Percentiles rank a stretch among this genome's conserved stretches.
These are phyloP conservation scores for Mnemiopsis leidyi DNA, from an alignment of 37 sponge, comb jelly and placozoan species.

Conservation along the genomic window DNA sequence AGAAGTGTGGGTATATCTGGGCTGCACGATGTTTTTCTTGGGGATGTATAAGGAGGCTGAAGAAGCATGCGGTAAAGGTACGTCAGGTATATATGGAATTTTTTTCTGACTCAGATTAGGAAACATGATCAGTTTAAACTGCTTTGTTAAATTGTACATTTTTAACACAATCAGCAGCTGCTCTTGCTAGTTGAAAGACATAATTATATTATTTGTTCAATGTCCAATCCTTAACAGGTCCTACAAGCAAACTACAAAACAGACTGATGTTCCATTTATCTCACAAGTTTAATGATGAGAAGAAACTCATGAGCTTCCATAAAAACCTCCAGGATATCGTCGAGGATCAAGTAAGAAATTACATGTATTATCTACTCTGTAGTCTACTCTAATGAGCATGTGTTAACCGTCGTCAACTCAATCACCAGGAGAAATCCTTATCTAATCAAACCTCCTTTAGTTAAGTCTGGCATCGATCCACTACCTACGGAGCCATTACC, in stretches of 20 bases:
- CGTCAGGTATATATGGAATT: background rate
- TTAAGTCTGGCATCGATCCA: conserved; percentile 98
- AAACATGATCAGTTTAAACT: background rate
- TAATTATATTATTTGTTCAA: too few species aligned
- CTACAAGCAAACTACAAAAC: conserved; percentile 79
- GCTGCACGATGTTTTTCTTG: conserved; percentile 89
- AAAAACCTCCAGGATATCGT: conserved; percentile 85
- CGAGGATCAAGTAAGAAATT: conserved; percentile 87
- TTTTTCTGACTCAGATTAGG: background rate
- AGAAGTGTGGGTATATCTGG: conserved; percentile 81
- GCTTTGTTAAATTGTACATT: background rate
- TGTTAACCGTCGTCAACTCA: too few species aligned
- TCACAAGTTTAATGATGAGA: conserved; percentile 95
- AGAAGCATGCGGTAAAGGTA: conserved; percentile 75
- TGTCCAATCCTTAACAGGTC: conserved; percentile 71
- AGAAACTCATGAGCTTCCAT: conserved; percentile 81
- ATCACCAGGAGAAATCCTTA: too few species aligned
- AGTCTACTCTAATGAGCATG: too few species aligned
- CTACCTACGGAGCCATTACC: conserved; percentile 96
- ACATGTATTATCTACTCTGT: too few species aligned
- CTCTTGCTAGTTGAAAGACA: too few species aligned
- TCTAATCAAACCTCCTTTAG: conserved; percentile 66
- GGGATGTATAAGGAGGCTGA: conserved; percentile 95
- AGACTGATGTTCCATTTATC: conserved; percentile 90
- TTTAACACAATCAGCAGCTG: background rate